Conservation (phyloP, 2,888 invertebrate species). For the Drosophila anomalata region DNA sequence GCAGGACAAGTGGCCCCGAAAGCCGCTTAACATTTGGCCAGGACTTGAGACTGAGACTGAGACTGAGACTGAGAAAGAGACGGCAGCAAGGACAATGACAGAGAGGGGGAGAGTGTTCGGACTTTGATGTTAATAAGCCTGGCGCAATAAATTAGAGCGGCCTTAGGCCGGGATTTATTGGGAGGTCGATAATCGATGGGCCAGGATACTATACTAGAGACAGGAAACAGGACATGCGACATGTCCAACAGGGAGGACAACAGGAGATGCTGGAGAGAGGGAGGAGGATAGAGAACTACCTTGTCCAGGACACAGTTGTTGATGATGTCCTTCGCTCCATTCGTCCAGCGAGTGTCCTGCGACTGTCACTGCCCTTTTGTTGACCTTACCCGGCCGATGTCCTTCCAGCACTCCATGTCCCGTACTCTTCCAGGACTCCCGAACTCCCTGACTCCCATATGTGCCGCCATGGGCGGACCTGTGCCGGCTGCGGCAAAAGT, state of each 20-base stretch:
- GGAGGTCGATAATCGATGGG: constrained; percentile 66
- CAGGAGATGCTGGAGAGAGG: not conserved
- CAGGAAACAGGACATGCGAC: not conserved
- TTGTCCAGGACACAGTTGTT: constrained; percentile 11
- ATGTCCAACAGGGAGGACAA: too few relatives aligned
- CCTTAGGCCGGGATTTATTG: constrained; percentile 64
- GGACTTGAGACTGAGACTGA: constrained; percentile 34
- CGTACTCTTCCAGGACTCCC: not conserved
- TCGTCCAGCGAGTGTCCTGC: constrained; percentile 6
- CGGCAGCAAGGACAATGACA: not conserved
- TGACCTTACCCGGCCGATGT: constrained; percentile 55
- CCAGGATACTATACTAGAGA: not conserved
- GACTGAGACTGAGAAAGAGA: constrained; percentile 6
- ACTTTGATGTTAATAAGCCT: constrained; percentile 55
- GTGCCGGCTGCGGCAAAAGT: constrained; percentile 60
- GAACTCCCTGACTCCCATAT: constrained; percentile 11
- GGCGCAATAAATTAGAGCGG: constrained; percentile 69
- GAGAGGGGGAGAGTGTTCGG: not conserved
- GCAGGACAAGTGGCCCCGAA: constrained; percentile 36
- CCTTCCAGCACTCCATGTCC: constrained; percentile 1
- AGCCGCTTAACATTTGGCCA: constrained; percentile 64
- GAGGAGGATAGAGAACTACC: not conserved
- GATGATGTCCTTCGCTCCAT: constrained; percentile 41
- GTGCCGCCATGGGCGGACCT: constrained; percentile 44
- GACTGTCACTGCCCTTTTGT: constrained; percentile 58